These are phyloP conservation scores for Cynoglossus semilaevis DNA, from an alignment of 2,113 vertebrate species.

Conservation along the genomic window DNA sequence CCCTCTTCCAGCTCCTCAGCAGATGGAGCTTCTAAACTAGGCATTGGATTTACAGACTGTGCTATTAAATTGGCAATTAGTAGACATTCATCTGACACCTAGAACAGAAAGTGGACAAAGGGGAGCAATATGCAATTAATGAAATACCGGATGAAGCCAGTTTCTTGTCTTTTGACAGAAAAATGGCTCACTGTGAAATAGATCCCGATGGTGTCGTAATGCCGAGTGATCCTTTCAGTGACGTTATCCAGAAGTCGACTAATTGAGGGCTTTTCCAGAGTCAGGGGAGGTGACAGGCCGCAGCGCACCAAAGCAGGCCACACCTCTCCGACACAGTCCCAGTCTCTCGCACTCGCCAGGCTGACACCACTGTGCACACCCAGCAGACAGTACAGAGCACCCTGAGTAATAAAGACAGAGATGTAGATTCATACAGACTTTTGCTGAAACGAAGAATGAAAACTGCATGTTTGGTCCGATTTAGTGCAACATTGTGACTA, in stretches of 20 bases:
- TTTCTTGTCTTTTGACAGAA: background rate
- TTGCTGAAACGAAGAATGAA: background rate
- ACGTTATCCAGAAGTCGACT: conserved; percentile 92
- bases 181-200: conserved; percentile 84
- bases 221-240: conserved; percentile 90
- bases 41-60: conserved; percentile 64
- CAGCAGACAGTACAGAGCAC: conserved; percentile 94
- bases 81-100: conserved; percentile 84
- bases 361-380: conserved; percentile 85
- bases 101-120: conserved; percentile 5
- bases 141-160: background rate
- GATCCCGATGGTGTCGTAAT: conserved; percentile 93
- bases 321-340: conserved; percentile 90
- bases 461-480: background rate
- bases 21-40: conserved; percentile 60
- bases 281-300: conserved; percentile 89
- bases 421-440: background rate
- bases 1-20: conserved; percentile 82
- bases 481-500: background rate
- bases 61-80: conserved; percentile 78
- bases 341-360: conserved; percentile 87
- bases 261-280: conserved; percentile 91
- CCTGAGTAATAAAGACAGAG: conserved; percentile 67
- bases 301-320: conserved; percentile 94
- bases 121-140: background rate